phyloP scores from a whole-genome alignment of 1,140 invertebrate genomes.

The Bombus confusus region DNA sequence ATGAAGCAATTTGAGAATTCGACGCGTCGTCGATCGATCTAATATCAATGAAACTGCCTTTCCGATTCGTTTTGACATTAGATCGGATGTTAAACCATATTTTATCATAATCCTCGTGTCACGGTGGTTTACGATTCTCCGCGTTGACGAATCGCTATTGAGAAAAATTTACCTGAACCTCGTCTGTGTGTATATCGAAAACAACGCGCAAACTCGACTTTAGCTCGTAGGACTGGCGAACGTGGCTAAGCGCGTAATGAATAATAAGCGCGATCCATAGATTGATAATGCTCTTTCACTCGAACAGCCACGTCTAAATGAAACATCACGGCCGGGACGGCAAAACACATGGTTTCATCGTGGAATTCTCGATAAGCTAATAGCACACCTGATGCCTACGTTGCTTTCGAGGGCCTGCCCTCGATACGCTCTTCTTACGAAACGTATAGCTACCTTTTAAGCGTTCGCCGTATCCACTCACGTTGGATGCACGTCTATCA shows the following conservation, averaged over 20 bases:
- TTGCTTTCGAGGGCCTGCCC: conserved; percentile 50
- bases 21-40: too few relatives aligned
- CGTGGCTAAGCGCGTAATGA: neutral
- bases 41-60: too few relatives aligned
- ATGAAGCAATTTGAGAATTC: neutral
- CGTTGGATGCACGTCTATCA: conserved; percentile 61
- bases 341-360: conserved; percentile 1
- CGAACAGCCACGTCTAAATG: conserved; percentile 1
- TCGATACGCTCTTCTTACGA: conserved; percentile 50
- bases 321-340: conserved; percentile 19
- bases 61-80: too few relatives aligned
- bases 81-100: too few relatives aligned
- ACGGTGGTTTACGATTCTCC: too few relatives aligned
- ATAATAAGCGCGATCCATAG: conserved; percentile 23
- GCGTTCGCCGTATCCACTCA: conserved; percentile 50
- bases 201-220: neutral
- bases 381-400: conserved; percentile 55
- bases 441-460: conserved; percentile 60
- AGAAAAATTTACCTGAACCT: neutral
- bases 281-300: conserved; percentile 50
- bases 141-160: neutral
- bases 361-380: conserved; percentile 61
- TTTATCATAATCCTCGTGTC: too few relatives aligned
- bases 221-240: neutral
- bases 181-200: neutral